Percentiles rank a stretch among this genome's conserved stretches.
phyloP scores from a whole-genome alignment of 2,797 vertebrate species.

The Pogonophryne albipinna region DNA sequence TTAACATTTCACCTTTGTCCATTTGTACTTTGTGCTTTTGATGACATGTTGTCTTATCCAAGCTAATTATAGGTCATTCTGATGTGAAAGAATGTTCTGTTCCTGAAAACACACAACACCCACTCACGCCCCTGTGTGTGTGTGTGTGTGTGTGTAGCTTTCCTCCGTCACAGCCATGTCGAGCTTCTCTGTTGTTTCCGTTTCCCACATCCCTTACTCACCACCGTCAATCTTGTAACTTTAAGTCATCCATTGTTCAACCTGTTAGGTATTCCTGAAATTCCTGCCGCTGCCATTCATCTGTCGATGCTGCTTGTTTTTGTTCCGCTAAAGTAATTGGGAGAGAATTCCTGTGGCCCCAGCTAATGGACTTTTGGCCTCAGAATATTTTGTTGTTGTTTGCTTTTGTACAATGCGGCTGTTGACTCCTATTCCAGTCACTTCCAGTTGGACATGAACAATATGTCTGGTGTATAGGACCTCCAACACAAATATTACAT shows the following conservation, averaged over 20 bases:
- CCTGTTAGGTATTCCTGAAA: conserved; percentile 63
- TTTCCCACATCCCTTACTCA: conserved; percentile 59
- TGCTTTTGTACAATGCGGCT: conserved; percentile 27
- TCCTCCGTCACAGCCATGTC: conserved; percentile 43
- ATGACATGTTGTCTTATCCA: conserved; percentile 16
- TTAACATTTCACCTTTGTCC: conserved; percentile 40
- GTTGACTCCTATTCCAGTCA: conserved; percentile 24
- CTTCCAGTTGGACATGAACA: conserved; percentile 54
- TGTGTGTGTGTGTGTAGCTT: conserved; percentile 24
- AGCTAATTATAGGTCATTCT: conserved; percentile 34
- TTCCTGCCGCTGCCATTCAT: conserved; percentile 54
- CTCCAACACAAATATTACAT: conserved; percentile 1
- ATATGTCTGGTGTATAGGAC: not conserved
- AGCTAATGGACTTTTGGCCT: conserved; percentile 54
- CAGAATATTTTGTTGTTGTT: conserved; percentile 48
- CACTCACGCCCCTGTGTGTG: not conserved
- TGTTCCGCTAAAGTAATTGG: conserved; percentile 52
- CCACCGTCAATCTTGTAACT: conserved; percentile 30
- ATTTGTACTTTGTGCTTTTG: conserved; percentile 40
- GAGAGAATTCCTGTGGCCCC: conserved; percentile 57
- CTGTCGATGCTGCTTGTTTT: conserved; percentile 52
- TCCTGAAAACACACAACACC: conserved; percentile 47
- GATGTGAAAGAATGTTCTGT: conserved; percentile 59
- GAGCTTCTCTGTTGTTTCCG: conserved; percentile 53
- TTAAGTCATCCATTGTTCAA: conserved; percentile 74